phyloP scores from a whole-genome alignment of 2,888 invertebrate species.

The Polydrusus pterygomalis region DNA sequence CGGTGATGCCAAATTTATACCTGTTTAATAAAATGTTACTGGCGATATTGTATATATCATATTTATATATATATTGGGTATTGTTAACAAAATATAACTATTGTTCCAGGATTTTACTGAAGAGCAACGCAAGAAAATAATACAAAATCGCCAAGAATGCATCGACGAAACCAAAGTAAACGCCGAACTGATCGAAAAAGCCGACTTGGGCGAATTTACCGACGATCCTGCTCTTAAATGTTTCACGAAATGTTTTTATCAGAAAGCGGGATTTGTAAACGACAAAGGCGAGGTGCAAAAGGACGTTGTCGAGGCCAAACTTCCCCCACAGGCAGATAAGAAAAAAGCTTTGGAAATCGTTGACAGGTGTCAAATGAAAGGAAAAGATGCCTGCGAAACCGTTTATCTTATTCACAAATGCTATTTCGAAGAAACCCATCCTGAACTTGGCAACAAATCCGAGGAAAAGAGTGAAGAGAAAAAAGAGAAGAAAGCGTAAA shows the following conservation, averaged over 20 bases:
- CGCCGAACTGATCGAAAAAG: constrained; percentile 60
- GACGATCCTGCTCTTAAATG: constrained; percentile 62
- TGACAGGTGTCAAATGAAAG: constrained; percentile 60
- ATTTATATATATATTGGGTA: no score
- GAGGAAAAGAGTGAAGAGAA: constrained; percentile 18
- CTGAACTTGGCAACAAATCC: constrained; percentile 6
- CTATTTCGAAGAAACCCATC: constrained; percentile 60
- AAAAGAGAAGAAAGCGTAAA: constrained; percentile 40
- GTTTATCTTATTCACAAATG: constrained; percentile 63
- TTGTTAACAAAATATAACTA: not conserved
- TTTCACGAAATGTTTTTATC: constrained; percentile 64
- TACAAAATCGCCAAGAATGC: constrained; percentile 60
- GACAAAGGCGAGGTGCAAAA: constrained; percentile 60
- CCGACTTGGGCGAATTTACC: constrained; percentile 61
- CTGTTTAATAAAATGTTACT: no score
- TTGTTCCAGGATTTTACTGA: constrained; percentile 57
- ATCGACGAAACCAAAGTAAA: constrained; percentile 61
- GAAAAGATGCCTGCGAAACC: constrained; percentile 62
- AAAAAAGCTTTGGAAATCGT: constrained; percentile 60
- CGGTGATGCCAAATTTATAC: no score
- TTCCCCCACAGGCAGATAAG: constrained; percentile 59
- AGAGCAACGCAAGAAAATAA: constrained; percentile 58
- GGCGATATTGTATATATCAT: no score
- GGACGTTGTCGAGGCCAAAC: constrained; percentile 60
- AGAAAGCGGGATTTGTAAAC: constrained; percentile 61